These are phyloP conservation scores for Dorcus parallelipipedus DNA, from an alignment of 2,888 invertebrate genomes.

Conservation along the genomic window DNA sequence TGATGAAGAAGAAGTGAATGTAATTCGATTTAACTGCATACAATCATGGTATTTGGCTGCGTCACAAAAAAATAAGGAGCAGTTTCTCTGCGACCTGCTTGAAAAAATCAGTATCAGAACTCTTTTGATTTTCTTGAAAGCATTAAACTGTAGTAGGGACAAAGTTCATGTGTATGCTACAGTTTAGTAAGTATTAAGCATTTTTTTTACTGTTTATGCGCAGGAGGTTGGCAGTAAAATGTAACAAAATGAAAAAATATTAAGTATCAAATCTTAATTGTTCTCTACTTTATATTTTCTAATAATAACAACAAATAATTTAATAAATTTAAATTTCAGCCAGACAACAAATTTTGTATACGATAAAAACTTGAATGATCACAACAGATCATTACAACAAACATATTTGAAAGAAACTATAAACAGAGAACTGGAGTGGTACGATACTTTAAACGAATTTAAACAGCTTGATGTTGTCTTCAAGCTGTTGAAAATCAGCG, in stretches of 20 bases:
- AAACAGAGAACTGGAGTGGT: slow-evolving; percentile 24
- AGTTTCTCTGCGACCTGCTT: slow-evolving; percentile 16
- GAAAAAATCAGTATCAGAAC: slow-evolving; percentile 10
- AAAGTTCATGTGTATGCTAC: slow-evolving; percentile 18
- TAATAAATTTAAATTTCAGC: slow-evolving; percentile 9
- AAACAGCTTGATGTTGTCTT: slow-evolving; percentile 18
- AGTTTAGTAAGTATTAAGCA: slow-evolving; percentile 10
- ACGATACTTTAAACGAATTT: slow-evolving; percentile 13
- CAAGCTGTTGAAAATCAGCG: slow-evolving; percentile 18
- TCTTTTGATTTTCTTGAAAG: slow-evolving; percentile 17
- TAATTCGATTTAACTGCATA: slow-evolving; percentile 10
- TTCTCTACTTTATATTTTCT: no score
- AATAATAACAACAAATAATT: no score
- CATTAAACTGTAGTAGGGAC: slow-evolving; percentile 13
- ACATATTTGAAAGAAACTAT: slow-evolving; percentile 12
- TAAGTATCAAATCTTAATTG: no score
- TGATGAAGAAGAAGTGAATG: neutral
- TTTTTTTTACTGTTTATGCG: neutral
- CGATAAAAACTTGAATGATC: slow-evolving; percentile 26
- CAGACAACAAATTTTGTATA: slow-evolving; percentile 18
- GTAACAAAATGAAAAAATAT: no score
- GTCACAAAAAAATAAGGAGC: slow-evolving; percentile 23
- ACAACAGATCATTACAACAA: slow-evolving; percentile 24
- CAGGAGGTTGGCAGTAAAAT: no score
- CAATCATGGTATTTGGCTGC: slow-evolving; percentile 25